Conservation (phyloP, 2,888 invertebrate species). For the Amaurobius ferox region DNA sequence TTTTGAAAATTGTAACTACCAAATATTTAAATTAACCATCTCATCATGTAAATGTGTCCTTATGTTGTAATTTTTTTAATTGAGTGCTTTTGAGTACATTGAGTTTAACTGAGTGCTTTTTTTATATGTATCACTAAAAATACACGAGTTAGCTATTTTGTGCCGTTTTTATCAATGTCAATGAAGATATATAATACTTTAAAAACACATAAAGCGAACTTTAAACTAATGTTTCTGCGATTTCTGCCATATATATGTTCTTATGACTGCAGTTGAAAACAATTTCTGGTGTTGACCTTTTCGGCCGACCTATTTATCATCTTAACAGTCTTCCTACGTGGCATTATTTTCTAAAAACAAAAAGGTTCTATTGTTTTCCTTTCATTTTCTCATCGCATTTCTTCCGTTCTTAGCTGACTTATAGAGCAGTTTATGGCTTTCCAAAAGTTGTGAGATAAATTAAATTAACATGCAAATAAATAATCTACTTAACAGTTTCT, state of each 20-base stretch:
- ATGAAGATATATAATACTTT: background rate
- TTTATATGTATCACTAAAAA: background rate
- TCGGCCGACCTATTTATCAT: constrained; percentile 43
- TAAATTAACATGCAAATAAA: constrained; percentile 23
- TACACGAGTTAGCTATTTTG: background rate
- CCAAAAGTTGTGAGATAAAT: background rate
- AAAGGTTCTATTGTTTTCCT: constrained; percentile 3
- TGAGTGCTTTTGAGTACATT: too few species aligned
- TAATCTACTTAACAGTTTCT: too few species aligned
- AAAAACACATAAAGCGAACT: background rate
- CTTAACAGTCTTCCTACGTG: constrained; percentile 21
- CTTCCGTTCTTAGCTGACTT: background rate
- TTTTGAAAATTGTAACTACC: too few species aligned
- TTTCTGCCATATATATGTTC: background rate
- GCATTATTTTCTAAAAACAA: background rate
- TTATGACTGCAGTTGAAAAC: background rate
- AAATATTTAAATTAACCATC: too few species aligned
- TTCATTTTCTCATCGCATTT: background rate
- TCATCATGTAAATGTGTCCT: too few species aligned
- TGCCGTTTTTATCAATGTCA: background rate
- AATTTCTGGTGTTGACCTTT: constrained; percentile 10
- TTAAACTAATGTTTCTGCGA: background rate
- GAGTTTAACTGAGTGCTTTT: too few species aligned
- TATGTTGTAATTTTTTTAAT: too few species aligned
- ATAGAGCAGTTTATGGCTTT: background rate